These are phyloP conservation scores for Sepiola atlantica DNA, from an alignment of 2,888 invertebrate species.

Conservation along the genomic window DNA sequence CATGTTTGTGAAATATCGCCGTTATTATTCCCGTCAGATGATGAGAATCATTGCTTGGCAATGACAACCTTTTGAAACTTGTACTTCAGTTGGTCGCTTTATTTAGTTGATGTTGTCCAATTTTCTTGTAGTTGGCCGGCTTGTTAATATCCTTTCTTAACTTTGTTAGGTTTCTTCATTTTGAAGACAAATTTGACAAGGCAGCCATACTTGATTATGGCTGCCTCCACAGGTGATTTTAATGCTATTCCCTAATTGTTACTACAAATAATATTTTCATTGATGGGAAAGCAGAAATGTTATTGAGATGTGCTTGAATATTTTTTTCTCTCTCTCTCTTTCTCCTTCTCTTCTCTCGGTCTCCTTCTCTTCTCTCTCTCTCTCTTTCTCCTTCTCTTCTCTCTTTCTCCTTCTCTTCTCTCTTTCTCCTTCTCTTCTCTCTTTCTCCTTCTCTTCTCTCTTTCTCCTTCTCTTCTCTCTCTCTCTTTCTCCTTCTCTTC, in stretches of 20 bases:
- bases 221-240: background rate
- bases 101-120: background rate
- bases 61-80: background rate
- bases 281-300: background rate
- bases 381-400: too few species aligned
- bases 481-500: too few species aligned
- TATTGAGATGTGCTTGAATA: background rate
- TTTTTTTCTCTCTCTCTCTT: background rate
- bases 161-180: background rate
- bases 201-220: constrained; percentile 32
- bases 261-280: background rate
- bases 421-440: too few species aligned
- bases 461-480: too few species aligned
- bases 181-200: background rate
- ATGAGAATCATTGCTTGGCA: background rate
- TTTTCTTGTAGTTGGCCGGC: background rate
- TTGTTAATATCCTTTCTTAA: background rate
- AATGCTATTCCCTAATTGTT: background rate
- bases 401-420: too few species aligned
- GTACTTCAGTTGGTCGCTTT: background rate
- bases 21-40: background rate
- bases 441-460: too few species aligned
- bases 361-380: too few species aligned
- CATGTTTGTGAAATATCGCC: background rate
- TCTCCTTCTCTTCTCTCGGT: too few species aligned